Percentiles rank a stretch among this genome's conserved stretches.
Conservation (phyloP, 2,888 invertebrate species). For the Malacosoma neustria region DNA sequence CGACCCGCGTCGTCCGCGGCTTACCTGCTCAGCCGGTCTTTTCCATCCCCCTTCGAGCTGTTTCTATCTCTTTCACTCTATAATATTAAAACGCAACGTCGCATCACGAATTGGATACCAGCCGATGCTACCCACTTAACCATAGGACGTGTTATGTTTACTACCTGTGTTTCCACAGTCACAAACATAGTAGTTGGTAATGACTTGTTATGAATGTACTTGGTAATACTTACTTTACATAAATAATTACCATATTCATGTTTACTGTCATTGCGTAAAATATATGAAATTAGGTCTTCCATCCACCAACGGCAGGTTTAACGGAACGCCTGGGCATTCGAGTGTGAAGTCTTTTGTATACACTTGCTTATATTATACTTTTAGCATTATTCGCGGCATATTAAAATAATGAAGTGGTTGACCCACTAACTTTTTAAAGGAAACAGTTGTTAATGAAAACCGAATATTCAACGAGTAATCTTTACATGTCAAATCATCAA, state of each 20-base stretch:
- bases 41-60: slow-evolving; percentile 18
- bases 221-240: not conserved
- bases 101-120: slow-evolving; percentile 10
- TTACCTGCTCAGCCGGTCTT: slow-evolving; percentile 49
- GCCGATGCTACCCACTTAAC: slow-evolving; percentile 1
- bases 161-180: not conserved
- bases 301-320: not conserved
- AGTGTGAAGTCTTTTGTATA: not conserved
- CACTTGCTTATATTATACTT: not conserved
- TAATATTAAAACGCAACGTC: slow-evolving; percentile 7
- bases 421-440: too few relatives aligned
- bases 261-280: not conserved
- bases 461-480: too few relatives aligned
- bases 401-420: too few relatives aligned
- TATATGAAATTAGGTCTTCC: not conserved
- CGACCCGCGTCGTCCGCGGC: slow-evolving; percentile 25
- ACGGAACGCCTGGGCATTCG: not conserved
- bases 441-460: too few relatives aligned
- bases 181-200: too few relatives aligned
- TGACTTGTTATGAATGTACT: not conserved
- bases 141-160: not conserved
- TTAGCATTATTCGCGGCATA: too few relatives aligned
- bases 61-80: slow-evolving; percentile 22
- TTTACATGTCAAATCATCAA: too few relatives aligned
- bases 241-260: not conserved